Evolutionary conservation across 2,888 invertebrate species (phyloP).

Genomic region (Phaonia tiefii): DNA sequence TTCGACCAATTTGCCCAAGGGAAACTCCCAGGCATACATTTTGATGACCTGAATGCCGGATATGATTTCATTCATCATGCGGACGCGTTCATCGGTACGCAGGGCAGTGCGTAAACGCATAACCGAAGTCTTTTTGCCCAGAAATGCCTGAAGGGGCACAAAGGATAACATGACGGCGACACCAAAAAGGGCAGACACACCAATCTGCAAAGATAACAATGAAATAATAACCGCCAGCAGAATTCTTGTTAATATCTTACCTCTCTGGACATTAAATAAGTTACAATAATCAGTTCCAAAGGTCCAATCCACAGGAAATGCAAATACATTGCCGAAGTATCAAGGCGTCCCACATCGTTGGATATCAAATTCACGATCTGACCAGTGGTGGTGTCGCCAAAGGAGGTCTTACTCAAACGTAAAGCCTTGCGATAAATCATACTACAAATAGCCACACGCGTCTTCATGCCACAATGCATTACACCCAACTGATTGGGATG

Average conservation of each 20-base stretch:
- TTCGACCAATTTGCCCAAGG: conserved; percentile 89
- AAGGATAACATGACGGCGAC: conserved; percentile 84
- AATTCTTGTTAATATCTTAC: conserved; percentile 37
- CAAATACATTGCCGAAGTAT: conserved; percentile 88
- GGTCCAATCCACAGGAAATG: conserved; percentile 96
- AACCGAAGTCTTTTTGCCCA: conserved; percentile 89
- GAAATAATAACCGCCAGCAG: too few species aligned
- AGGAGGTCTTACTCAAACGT: conserved; percentile 85
- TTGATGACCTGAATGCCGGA: conserved; percentile 95
- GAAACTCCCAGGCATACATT: conserved; percentile 97
- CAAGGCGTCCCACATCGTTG: conserved; percentile 91
- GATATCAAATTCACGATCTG: conserved; percentile 94
- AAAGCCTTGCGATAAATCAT: conserved; percentile 86
- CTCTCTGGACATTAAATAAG: conserved; percentile 85
- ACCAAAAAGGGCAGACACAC: conserved; percentile 82
- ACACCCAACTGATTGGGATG: conserved; percentile 93
- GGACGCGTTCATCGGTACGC: conserved; percentile 93
- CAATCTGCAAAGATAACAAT: conserved; percentile 79
- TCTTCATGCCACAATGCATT: conserved; percentile 85
- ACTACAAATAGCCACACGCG: conserved; percentile 85
- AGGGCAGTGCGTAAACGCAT: conserved; percentile 89
- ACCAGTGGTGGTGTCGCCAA: conserved; percentile 88
- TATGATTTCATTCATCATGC: conserved; percentile 94
- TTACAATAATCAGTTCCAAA: conserved; percentile 88
- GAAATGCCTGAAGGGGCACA: conserved; percentile 87